These are phyloP conservation scores for Marcusenius ussheri DNA, from an alignment of 2,113 vertebrate species.

Conservation along the genomic window DNA sequence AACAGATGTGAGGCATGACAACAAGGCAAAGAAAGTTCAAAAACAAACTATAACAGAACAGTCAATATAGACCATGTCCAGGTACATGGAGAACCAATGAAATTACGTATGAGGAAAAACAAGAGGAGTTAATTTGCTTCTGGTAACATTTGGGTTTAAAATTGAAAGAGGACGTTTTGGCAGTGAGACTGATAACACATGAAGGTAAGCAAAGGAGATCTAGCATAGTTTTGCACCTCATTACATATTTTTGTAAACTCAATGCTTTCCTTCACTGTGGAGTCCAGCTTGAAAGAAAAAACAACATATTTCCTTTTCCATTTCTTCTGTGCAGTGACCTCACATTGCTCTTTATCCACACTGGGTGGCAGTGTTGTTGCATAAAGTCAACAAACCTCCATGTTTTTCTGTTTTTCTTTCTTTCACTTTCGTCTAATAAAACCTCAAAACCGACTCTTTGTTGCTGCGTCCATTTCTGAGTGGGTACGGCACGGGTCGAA, in stretches of 20 bases:
- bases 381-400: not conserved
- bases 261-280: not conserved
- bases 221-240: not conserved
- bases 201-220: not conserved
- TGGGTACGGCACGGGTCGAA: not conserved
- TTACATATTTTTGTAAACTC: not conserved
- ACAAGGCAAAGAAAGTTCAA: constrained; percentile 14
- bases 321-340: not conserved
- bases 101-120: not conserved
- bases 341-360: not conserved
- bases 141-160: not conserved
- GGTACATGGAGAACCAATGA: not conserved
- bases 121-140: not conserved
- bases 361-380: constrained; percentile 16
- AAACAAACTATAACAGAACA: not conserved
- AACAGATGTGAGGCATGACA: constrained; percentile 15
- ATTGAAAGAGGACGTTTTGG: not conserved
- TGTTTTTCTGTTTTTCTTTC: not conserved
- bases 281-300: not conserved
- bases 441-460: not conserved
- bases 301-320: not conserved
- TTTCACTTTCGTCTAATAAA: not conserved
- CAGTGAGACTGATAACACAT: not conserved
- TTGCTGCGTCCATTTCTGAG: not conserved
- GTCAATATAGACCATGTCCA: not conserved